phyloP scores from a whole-genome alignment of 2,797 vertebrate genomes.

The Cercopithecus neglectus region DNA sequence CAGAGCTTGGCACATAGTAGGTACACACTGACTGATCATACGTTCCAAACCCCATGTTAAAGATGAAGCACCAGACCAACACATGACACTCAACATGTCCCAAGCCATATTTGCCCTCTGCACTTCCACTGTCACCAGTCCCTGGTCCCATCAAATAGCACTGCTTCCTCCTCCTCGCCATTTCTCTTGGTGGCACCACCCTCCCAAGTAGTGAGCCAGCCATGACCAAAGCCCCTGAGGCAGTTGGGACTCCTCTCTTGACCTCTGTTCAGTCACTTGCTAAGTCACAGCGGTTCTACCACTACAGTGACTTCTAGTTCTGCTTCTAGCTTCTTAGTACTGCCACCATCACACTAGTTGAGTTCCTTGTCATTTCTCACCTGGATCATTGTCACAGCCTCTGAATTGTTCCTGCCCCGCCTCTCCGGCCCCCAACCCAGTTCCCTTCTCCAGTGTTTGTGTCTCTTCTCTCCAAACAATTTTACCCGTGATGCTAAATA shows the following conservation, averaged over 20 bases:
- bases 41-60: neutral
- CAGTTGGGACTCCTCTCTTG: neutral
- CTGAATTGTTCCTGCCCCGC: neutral
- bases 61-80: neutral
- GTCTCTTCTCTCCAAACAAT: neutral
- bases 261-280: neutral
- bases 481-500: neutral
- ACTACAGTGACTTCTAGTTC: neutral
- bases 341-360: too few relatives aligned
- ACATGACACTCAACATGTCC: neutral
- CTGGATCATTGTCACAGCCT: neutral
- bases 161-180: neutral
- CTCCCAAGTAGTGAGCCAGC: neutral
- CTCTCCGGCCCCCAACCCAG: rapidly evolving
- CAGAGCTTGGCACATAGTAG: neutral
- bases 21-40: neutral
- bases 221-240: neutral
- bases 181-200: neutral
- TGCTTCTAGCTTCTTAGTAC: neutral
- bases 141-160: neutral
- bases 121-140: rapidly evolving
- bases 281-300: neutral
- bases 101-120: neutral
- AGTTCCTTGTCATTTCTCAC: neutral
- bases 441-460: neutral